phyloP scores from a whole-genome alignment of 2,888 invertebrate genomes.

The Cataglyphis albicans region DNA sequence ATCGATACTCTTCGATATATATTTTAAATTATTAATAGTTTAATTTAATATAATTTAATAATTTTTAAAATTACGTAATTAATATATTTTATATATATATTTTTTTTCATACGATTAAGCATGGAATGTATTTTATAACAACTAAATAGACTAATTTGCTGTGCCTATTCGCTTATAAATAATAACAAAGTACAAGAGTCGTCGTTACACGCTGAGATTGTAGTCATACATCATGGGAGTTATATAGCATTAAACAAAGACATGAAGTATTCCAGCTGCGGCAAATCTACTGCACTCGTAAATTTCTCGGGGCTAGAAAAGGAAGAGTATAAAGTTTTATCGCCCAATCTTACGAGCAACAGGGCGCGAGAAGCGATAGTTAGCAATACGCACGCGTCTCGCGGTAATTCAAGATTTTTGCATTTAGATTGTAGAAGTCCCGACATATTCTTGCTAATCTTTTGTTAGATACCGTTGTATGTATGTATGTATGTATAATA shows the following conservation, averaged over 20 bases:
- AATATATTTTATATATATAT: not conserved
- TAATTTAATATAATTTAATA: not conserved
- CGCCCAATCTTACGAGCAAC: slow-evolving; percentile 77
- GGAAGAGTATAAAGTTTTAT: slow-evolving; percentile 74
- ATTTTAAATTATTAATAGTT: not conserved
- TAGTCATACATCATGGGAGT: slow-evolving; percentile 41
- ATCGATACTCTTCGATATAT: not conserved
- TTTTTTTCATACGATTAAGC: not conserved
- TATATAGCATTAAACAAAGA: slow-evolving; percentile 64
- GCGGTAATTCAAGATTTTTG: slow-evolving; percentile 45
- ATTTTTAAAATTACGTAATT: not conserved
- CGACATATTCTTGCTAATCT: slow-evolving; percentile 5
- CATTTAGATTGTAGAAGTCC: slow-evolving; percentile 41
- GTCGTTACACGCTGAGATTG: slow-evolving; percentile 40
- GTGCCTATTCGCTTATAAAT: slow-evolving; percentile 43
- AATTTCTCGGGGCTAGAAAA: slow-evolving; percentile 60
- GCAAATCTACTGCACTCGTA: slow-evolving; percentile 72
- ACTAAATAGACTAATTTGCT: slow-evolving; percentile 12
- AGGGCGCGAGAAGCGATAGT: slow-evolving; percentile 70
- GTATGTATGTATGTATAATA: not conserved
- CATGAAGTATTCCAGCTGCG: slow-evolving; percentile 71
- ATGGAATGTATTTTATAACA: not conserved
- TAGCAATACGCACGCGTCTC: slow-evolving; percentile 25
- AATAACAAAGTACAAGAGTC: slow-evolving; percentile 16
- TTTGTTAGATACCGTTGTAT: not conserved